Conservation (phyloP, 2,888 invertebrate species). For the Ochropacha duplaris region DNA sequence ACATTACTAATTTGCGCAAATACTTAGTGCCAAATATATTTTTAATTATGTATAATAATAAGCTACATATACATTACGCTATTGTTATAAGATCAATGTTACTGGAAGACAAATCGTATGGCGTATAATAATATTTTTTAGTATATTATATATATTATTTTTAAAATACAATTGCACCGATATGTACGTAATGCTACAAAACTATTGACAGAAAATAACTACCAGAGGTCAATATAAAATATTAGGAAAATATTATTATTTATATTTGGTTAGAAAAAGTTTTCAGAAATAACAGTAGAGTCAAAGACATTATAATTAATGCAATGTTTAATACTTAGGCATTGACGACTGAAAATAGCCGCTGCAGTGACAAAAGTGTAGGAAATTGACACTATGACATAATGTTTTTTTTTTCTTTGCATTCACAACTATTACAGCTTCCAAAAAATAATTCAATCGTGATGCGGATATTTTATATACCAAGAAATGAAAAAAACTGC, state of each 20-base stretch:
- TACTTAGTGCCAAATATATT: conserved; percentile 27
- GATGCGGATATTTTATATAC: not conserved
- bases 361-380: not conserved
- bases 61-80: conserved; percentile 79
- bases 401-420: too few species aligned
- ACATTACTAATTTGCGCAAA: not conserved
- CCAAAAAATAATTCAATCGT: not conserved
- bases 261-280: conserved; percentile 65
- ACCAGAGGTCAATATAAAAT: conserved; percentile 71
- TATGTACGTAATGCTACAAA: conserved; percentile 72
- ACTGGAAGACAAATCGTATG: conserved; percentile 84
- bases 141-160: conserved; percentile 59
- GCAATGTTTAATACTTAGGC: not conserved
- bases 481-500: conserved; percentile 18
- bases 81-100: conserved; percentile 81
- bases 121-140: conserved; percentile 76
- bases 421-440: too few species aligned
- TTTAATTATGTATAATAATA: conserved; percentile 73
- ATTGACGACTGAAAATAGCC: not conserved
- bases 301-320: conserved; percentile 39
- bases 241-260: conserved; percentile 78
- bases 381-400: not conserved
- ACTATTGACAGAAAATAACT: conserved; percentile 70
- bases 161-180: conserved; percentile 77
- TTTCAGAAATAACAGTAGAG: conserved; percentile 64